Base-by-base conservation (phyloP, 2,113 vertebrate species). In the Eurypyga helias region DNA sequence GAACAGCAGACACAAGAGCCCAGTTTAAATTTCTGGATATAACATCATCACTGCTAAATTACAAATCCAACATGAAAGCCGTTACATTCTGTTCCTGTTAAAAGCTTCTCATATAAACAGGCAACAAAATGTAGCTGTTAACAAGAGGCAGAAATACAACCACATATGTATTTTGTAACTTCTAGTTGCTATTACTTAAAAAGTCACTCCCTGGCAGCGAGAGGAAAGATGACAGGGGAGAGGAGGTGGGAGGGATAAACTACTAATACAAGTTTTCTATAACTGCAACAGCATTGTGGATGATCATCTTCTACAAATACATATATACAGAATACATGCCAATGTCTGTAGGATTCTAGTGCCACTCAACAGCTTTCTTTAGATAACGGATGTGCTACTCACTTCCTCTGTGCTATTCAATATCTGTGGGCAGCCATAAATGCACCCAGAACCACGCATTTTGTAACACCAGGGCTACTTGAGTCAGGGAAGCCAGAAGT, bases 341-440 rank as follows among this genome's bases (percentile, higher is more conserved):
- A 85, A 62, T 0, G 0, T 26, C 67, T 82, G 58, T 25, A 77
- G 64, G 66, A 87, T 51, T 81, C 67, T 41, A 77, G 62, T 60
- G 38, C 23, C 15, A 13, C 76, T 89, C 9, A n/a, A 2, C 7
- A 1, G 76, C 61, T 94, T 73, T 65, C 66, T 72, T 93, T 79
- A 96, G 89, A 84, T 93, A 91, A 91, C 20, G 1, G 79, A 72
- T 51, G 60, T 72, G 58, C 93, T 83, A 91, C 81, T 94, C 49
- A 43, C 80, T 90, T 95, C 92, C 90, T 62, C 82, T 43, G 29
- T 41, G 81, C 60, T 91, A 75, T 29, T 93, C 83, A 91, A 51
- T 94, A 64, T 29, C 79, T 55, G 72, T 66, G 76, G 93, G 85
- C 72, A 92, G 92, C 54, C 75, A 51, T 38, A 73, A 60, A 58